Evolutionary conservation across 1,140 invertebrate species (phyloP).

Genomic region (Trinorchestia longiramus): DNA sequence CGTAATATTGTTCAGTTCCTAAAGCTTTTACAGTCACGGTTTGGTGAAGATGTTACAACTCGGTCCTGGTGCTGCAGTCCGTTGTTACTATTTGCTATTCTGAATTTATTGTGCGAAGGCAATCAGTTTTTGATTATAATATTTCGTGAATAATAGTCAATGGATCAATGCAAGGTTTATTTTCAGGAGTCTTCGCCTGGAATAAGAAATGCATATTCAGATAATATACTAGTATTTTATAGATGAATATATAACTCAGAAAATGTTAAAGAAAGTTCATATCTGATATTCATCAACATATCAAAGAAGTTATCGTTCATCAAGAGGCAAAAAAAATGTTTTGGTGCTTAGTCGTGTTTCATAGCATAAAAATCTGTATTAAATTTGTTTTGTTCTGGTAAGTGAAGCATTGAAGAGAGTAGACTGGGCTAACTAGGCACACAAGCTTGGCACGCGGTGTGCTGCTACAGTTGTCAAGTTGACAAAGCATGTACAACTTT

Average conservation of each 20-base stretch:
- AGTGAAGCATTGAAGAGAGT: background rate
- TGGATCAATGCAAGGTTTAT: background rate
- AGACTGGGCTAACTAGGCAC: background rate
- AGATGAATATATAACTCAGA: background rate
- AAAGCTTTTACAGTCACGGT: background rate
- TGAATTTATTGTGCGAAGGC: too few relatives aligned
- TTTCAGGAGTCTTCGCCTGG: background rate
- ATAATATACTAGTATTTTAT: background rate
- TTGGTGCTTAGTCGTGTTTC: background rate
- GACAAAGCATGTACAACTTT: background rate
- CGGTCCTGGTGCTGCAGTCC: background rate
- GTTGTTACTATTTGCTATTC: too few relatives aligned
- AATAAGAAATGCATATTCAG: background rate
- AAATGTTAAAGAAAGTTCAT: background rate
- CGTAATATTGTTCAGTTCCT: background rate
- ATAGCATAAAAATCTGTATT: background rate
- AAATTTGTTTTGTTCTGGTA: background rate
- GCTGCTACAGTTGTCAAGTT: background rate
- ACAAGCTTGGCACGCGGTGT: background rate
- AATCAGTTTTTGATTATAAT: too few relatives aligned
- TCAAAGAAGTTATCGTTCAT: background rate
- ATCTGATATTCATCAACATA: background rate
- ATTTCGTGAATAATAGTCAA: too few relatives aligned
- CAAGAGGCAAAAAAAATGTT: background rate
- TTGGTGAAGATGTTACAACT: background rate